Evolutionary conservation across 1,140 invertebrate species (phyloP), one percentile per base, ranked within the genome.

Genomic region (Streblospio benedicti): DNA sequence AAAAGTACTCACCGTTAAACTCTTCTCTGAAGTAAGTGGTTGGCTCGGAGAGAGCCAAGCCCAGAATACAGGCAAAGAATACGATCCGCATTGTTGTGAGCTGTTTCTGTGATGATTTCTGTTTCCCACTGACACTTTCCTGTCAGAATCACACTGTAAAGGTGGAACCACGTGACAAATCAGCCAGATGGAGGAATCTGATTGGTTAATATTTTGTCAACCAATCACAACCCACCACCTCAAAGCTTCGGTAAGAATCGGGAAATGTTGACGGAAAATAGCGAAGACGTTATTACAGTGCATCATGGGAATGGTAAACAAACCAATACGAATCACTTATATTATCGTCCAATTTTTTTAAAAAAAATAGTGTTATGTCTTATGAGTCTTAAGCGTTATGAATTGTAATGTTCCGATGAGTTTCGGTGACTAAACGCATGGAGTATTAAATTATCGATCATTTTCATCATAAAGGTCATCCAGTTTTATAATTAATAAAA

Each of bases 151-250:
- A 38, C 9, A 38, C n/a, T n/a, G n/a, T 38, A 9, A 38, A 18
- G 12, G 18, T 38, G 23, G 14, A 20, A 23, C 53, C 53, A 56
- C 35, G 53, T 56, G 53, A 56, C 35, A 18, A 73, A 63, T 35
- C 44, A 57, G 67, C 67, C 73, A 75, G 71, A 67, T 75, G 73
- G 70, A 72, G 63, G 45, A 12, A 30, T 58, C 14, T 66, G 59
- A 74, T 75, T 75, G 71, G 73, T 65, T 59, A 23, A 41, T 23
- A 16, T 31, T 25, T 20, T 56, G 2, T 53, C 43, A 54, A 62
- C 73, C 73, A 75, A 75, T 75, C 45, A 66, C 49, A 63, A 23
- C 52, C 33, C 70, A 73, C 71, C 73, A 75, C 73, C 71, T 71
- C 41, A 50, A 31, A 32, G n/a, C 49, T n/a, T 27, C 27, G n/a